phyloP scores from a whole-genome alignment of 2,797 vertebrate species.

The Anas acuta region DNA sequence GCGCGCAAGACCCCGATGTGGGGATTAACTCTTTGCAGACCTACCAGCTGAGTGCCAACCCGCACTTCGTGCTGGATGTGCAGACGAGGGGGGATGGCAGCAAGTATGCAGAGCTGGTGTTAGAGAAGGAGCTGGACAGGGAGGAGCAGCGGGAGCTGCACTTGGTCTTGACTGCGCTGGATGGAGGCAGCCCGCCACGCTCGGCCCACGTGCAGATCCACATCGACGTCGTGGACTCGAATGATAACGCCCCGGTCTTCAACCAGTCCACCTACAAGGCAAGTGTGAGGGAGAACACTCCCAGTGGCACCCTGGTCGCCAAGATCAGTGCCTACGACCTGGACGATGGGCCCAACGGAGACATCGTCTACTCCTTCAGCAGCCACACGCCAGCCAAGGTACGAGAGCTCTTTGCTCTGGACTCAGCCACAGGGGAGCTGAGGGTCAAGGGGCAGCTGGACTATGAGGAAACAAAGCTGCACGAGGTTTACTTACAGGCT shows the following conservation, averaged over 20 bases:
- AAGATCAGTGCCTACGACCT: conserved; percentile 70
- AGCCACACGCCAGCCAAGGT: conserved; percentile 75
- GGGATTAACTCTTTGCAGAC: conserved; percentile 80
- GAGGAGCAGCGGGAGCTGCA: conserved; percentile 73
- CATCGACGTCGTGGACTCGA: conserved; percentile 76
- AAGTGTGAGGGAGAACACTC: conserved; percentile 70
- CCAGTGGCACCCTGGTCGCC: conserved; percentile 59
- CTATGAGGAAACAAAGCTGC: conserved; percentile 76
- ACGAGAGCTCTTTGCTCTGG: conserved; percentile 76
- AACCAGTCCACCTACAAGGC: conserved; percentile 79
- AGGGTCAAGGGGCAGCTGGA: conserved; percentile 76
- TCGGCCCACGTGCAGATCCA: conserved; percentile 74
- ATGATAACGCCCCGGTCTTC: conserved; percentile 77
- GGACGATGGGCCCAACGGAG: conserved; percentile 79
- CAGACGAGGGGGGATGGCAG: conserved; percentile 76
- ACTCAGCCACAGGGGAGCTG: conserved; percentile 74
- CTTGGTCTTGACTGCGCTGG: conserved; percentile 74
- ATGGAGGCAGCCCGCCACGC: conserved; percentile 75
- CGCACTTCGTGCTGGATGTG: conserved; percentile 76
- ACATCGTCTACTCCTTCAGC: conserved; percentile 78
- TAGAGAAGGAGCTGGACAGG: conserved; percentile 76
- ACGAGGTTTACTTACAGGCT: conserved; percentile 80
- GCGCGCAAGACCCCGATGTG: conserved; percentile 81
- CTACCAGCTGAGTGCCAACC: conserved; percentile 77
- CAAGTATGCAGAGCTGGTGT: conserved; percentile 78